A percentile compares a stretch with the other conserved stretches of the same genome.
phyloP scores from a whole-genome alignment of 2,113 vertebrate species.

The Aphyosemion australe region DNA sequence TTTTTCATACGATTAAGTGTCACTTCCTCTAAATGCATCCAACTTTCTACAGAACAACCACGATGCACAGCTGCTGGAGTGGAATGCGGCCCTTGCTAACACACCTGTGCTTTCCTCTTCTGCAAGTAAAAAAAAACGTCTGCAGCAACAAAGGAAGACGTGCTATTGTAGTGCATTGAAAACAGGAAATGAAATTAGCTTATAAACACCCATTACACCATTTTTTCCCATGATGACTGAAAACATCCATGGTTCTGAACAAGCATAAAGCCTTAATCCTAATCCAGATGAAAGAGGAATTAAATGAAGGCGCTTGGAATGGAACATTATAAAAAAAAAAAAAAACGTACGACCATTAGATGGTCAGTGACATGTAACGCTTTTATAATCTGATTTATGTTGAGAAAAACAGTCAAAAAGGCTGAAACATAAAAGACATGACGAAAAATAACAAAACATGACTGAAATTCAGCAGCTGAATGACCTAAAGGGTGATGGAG shows the following conservation, averaged over 20 bases:
- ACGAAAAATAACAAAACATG: slow-evolving; percentile 1
- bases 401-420: too few species aligned
- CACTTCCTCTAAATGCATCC: too few species aligned
- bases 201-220: slow-evolving; percentile 10
- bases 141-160: slow-evolving; percentile 40
- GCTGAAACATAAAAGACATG: neutral
- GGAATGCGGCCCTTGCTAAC: too few species aligned
- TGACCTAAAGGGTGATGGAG: neutral
- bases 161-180: slow-evolving; percentile 2
- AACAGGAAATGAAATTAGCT: slow-evolving; percentile 6
- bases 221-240: slow-evolving; percentile 1
- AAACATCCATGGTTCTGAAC: neutral
- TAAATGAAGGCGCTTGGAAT: slow-evolving; percentile 24
- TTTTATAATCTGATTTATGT: neutral
- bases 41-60: too few species aligned
- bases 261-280: neutral
- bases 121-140: too few species aligned
- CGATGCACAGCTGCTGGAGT: too few species aligned
- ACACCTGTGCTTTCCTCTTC: too few species aligned
- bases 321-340: slow-evolving; percentile 9
- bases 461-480: slow-evolving; percentile 20
- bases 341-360: neutral
- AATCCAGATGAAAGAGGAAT: slow-evolving; percentile 4
- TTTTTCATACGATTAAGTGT: too few species aligned
- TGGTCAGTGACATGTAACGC: slow-evolving; percentile 12